Evolutionary conservation across 2,797 vertebrate species (phyloP).

Genomic region (Tympanoctomys barrerae): DNA sequence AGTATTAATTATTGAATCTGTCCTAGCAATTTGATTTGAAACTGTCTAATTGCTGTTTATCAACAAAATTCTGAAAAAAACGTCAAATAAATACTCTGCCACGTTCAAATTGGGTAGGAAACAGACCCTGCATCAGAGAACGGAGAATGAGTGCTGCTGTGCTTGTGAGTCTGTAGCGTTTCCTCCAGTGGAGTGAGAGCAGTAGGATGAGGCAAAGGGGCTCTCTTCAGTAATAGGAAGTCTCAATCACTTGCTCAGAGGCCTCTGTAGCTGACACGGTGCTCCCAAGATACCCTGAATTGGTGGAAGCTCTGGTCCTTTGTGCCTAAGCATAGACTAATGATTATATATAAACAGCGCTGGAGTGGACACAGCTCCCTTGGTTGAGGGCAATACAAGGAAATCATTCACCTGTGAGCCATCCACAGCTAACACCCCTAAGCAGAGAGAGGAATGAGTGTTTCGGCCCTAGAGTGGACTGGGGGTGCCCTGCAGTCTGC

Average conservation of each 20-base stretch:
- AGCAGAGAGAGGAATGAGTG: background rate
- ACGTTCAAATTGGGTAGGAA: background rate
- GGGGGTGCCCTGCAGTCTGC: background rate
- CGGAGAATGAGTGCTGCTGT: background rate
- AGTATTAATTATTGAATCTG: too few species aligned
- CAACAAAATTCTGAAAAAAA: too few species aligned
- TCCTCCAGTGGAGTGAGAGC: background rate
- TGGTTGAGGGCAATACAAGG: background rate
- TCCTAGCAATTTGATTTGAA: too few species aligned
- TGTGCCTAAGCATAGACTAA: background rate
- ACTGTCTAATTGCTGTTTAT: too few species aligned
- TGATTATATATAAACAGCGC: background rate
- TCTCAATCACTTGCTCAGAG: background rate
- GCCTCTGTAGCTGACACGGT: background rate
- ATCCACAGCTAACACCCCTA: background rate
- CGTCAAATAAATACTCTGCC: background rate
- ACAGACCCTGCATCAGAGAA: background rate
- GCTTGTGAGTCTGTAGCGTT: background rate
- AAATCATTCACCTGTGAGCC: background rate
- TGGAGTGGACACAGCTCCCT: background rate
- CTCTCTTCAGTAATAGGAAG: background rate
- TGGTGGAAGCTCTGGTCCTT: background rate
- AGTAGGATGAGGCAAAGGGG: background rate
- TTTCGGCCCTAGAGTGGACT: background rate
- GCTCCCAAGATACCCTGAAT: background rate